Conservation (phyloP, 1,140 invertebrate species). For the Ylistrum balloti region DNA sequence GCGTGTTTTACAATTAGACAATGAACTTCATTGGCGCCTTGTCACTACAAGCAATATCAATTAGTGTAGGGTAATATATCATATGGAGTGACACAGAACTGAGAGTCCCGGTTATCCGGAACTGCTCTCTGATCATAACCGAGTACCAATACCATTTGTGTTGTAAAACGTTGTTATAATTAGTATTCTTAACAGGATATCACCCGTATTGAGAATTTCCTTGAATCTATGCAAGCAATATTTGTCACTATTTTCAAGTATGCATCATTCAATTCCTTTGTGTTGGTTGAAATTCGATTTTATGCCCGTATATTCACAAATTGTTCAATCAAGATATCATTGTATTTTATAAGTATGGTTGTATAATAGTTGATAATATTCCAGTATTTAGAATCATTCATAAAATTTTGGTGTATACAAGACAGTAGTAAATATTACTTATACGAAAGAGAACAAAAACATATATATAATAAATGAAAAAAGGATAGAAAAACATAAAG, state of each 20-base stretch:
- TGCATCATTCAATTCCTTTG: background rate
- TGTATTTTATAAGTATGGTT: too few species aligned
- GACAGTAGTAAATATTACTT: too few species aligned
- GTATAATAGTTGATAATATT: too few species aligned
- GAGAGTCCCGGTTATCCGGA: background rate
- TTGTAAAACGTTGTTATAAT: background rate
- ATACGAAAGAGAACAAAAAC: too few species aligned
- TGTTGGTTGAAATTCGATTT: too few species aligned
- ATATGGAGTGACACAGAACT: background rate
- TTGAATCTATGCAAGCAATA: background rate
- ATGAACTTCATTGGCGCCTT: background rate
- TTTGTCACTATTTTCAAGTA: background rate
- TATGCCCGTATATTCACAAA: too few species aligned
- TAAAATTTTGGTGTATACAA: too few species aligned
- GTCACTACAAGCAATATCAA: background rate
- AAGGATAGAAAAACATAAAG: too few species aligned
- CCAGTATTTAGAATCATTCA: too few species aligned
- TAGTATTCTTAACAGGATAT: background rate
- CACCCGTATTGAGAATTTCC: background rate
- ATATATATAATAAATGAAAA: too few species aligned
- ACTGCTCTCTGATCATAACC: slow-evolving; percentile 6
- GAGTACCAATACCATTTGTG: background rate
- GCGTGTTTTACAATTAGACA: background rate
- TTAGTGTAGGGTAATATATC: background rate
- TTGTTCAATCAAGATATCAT: too few species aligned